A percentile compares a stretch with the other conserved stretches of the same genome.
Conservation (phyloP, 64 coral and sea anemone species). For the Actinia equina region DNA sequence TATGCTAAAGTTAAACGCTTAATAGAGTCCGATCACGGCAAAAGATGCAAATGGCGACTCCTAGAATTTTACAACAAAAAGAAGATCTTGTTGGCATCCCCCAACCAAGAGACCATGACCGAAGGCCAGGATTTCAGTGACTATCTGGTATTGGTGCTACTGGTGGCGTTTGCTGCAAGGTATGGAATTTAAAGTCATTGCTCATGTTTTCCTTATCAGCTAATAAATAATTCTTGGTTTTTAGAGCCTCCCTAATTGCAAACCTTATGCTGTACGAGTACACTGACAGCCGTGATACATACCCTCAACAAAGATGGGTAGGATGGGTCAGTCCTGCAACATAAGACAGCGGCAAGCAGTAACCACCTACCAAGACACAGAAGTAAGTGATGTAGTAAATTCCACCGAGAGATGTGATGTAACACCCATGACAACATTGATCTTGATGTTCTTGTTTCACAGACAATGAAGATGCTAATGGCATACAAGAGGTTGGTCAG, state of each 20-base stretch:
- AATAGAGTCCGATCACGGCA: not conserved
- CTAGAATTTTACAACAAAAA: not conserved
- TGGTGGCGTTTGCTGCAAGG: not conserved
- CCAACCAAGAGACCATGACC: not conserved
- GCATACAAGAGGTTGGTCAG: not conserved
- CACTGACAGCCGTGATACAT: too few species aligned
- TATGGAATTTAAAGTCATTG: not conserved
- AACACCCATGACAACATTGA: too few species aligned
- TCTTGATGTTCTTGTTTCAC: not conserved
- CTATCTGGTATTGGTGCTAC: not conserved
- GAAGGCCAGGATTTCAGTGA: not conserved
- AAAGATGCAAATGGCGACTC: not conserved
- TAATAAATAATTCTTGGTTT: too few species aligned
- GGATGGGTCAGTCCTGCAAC: not conserved
- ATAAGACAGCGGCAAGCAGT: not conserved
- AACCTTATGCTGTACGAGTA: too few species aligned
- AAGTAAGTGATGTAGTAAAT: too few species aligned
- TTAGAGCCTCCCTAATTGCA: too few species aligned
- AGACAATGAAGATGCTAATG: not conserved
- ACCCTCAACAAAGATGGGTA: not conserved
- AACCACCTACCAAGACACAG: not conserved
- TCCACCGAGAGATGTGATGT: not conserved
- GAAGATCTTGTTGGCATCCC: not conserved
- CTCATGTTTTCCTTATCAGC: too few species aligned
- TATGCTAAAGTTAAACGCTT: not conserved